These are phyloP conservation scores for Entomobrya multifasciata DNA, from an alignment of 2,888 invertebrate species.

Conservation along the genomic window DNA sequence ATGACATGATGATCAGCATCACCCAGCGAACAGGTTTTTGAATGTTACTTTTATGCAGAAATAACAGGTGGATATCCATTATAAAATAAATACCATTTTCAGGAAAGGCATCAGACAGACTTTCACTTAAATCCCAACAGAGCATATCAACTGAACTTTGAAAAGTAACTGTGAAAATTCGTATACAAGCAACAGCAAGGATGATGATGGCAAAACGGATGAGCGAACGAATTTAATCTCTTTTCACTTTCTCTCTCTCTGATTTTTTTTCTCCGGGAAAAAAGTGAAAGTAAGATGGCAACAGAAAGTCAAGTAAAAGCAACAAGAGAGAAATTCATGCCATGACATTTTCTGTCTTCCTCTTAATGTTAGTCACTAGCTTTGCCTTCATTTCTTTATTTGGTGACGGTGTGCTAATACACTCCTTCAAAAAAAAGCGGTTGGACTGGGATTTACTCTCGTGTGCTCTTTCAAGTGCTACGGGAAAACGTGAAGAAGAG, in stretches of 20 bases:
- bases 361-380: background rate
- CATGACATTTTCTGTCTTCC: background rate
- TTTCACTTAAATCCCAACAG: no score
- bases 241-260: slow-evolving; percentile 29
- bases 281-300: background rate
- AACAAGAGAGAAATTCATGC: slow-evolving; percentile 14
- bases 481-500: background rate
- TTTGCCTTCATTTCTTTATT: slow-evolving; percentile 8
- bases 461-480: no score
- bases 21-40: no score
- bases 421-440: background rate
- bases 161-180: slow-evolving; percentile 7
- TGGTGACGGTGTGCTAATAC: background rate
- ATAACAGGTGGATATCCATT: slow-evolving; percentile 4
- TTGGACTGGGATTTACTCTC: no score
- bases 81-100: slow-evolving; percentile 8
- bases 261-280: slow-evolving; percentile 14
- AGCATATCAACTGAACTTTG: background rate
- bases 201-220: slow-evolving; percentile 38
- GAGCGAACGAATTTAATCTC: slow-evolving; percentile 43
- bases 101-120: background rate
- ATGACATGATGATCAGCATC: background rate
- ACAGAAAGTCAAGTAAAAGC: background rate
- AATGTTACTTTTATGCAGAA: background rate
- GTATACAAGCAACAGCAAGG: slow-evolving; percentile 20